A percentile compares a stretch with the other conserved stretches of the same genome.
Evolutionary conservation across 2,113 vertebrate species (phyloP).

Genomic region (Odocoileus virginianus): DNA sequence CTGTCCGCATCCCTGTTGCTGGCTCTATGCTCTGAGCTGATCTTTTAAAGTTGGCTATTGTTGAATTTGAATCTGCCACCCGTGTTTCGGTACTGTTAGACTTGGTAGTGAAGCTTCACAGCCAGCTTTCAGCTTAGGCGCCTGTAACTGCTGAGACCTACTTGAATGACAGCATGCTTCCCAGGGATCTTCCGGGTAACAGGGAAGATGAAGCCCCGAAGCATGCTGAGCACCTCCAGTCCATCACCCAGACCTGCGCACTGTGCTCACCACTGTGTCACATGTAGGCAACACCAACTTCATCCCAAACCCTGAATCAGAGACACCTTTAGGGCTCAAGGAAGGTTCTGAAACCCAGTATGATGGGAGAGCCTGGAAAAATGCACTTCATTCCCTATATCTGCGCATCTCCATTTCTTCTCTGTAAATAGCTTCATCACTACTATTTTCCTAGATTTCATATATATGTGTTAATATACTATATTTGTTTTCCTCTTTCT

Average conservation of each 20-base stretch:
- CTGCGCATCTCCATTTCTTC: background rate
- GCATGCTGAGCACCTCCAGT: background rate
- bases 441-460: background rate
- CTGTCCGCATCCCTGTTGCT: background rate
- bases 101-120: background rate
- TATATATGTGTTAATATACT: background rate
- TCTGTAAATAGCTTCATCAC: background rate
- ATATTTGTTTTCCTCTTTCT: background rate
- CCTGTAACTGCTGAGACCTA: background rate
- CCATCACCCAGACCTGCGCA: background rate
- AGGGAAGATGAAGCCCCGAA: background rate
- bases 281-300: background rate
- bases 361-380: rapidly evolving
- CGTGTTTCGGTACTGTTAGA: background rate
- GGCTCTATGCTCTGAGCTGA: background rate
- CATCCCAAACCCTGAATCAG: background rate
- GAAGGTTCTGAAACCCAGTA: background rate
- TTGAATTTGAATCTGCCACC: constrained; percentile 10
- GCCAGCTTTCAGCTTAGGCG: background rate
- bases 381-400: background rate
- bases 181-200: background rate
- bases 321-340: background rate
- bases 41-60: background rate
- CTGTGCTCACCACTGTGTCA: background rate
- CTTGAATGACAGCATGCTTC: background rate